Base-by-base conservation (phyloP, 2,797 vertebrate genomes). In the Smutsia gigantea region DNA sequence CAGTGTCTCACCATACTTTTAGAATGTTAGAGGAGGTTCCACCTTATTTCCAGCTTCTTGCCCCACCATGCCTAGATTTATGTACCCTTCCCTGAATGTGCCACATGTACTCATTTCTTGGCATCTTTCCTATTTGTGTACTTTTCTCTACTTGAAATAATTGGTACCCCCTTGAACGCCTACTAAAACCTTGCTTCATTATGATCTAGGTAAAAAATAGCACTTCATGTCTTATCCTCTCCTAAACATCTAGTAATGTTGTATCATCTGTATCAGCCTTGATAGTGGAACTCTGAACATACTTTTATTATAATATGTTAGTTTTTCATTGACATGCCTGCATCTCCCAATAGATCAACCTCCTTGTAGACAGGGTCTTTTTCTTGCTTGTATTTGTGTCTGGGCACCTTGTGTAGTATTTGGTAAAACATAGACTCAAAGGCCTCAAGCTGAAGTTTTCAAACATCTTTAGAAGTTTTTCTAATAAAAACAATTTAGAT, bases 401-500 rank as follows among this genome's bases (percentile, higher is more conserved):
- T 93, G 86, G 49, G 14, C 9, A 82, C 9, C 21, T 87, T 2
- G 13, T 4, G 0, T 87, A 71, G 7, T n/a, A 77, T 79, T 85
- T 94, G 25, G 12, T 74, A 79, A 94, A 93, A 87, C 49, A n/a
- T 57, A 75, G 46, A 61, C 4, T 82, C 25, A 21, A 63, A 72
- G 53, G 25, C 55, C 79, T 83, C 11, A 17, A 74, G 42, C 23
- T 21, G 71, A 27, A 85, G 14, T 92, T 92, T 95, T 25, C 12
- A 72, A 83, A 59, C 5, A 53, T 93, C 39, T 84, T 72, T 93
- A 89, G 31, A 94, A 53, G 23, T 95, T 90, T 15, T 89, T 79
- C 74, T 86, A 89, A 90, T 79, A 93, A 83, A 90, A 95, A 31
- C 42, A 83, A 34, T 51, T 81, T 74, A 53, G 29, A 85, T 90